phyloP scores from a whole-genome alignment of 2,113 vertebrate species.

The Reinhardtius hippoglossoides region DNA sequence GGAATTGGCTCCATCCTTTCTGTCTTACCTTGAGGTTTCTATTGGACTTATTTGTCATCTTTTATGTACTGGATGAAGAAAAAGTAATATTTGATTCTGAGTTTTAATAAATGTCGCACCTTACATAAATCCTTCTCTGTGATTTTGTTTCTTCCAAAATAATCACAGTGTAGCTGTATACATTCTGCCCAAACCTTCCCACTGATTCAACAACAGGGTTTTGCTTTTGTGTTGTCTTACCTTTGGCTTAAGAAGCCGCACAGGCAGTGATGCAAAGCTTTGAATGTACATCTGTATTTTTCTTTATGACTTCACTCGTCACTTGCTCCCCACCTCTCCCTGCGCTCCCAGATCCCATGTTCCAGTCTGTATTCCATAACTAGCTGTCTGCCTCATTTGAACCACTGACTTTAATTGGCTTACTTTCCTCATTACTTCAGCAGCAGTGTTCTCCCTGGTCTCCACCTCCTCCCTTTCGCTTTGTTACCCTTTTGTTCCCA shows the following conservation, averaged over 20 bases:
- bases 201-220: neutral
- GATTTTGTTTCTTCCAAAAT: neutral
- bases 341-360: constrained; percentile 4
- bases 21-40: neutral
- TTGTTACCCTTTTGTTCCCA: constrained; percentile 38
- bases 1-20: neutral
- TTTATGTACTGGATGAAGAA: neutral
- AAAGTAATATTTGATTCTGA: neutral
- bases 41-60: neutral
- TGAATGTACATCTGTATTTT: neutral
- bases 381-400: constrained; percentile 52
- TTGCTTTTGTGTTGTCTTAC: constrained; percentile 8
- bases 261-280: neutral
- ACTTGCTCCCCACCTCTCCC: neutral
- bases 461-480: constrained; percentile 17
- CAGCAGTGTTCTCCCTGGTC: constrained; percentile 31
- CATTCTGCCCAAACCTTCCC: neutral
- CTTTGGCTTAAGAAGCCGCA: neutral
- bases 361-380: constrained; percentile 40
- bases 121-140: neutral
- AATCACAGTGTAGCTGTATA: neutral
- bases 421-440: constrained; percentile 47
- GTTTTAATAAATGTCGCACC: neutral
- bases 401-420: constrained; percentile 58
- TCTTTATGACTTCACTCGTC: neutral